Evolutionary conservation across 2,113 vertebrate genomes (phyloP), one percentile per base, ranked within the genome.

Genomic region (Corythoichthys haematopterus): DNA sequence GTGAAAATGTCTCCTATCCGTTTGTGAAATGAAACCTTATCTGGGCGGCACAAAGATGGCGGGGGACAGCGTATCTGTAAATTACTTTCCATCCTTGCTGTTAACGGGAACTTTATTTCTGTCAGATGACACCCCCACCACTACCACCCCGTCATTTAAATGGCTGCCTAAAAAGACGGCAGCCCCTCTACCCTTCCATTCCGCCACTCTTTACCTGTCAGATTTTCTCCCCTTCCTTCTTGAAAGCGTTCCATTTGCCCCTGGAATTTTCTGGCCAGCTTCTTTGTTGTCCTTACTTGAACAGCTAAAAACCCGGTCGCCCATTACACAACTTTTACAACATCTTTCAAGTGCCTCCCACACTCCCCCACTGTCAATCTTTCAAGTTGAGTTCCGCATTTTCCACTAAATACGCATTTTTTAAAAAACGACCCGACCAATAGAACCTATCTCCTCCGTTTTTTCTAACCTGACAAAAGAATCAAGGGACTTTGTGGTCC

Each of bases 1-100:
- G 95, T 95, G 94, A 94, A 98, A 97, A 96, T 96, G 96, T 96
- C 96, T 95, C 93, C 94, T 97, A 96, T 96, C 96, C 94, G 95
- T 95, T 89, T 97, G 94, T 95, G 95, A 97, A 98, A 98, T 99
- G 97, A 98, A 98, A 96, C 94, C 95, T 99, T 99, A 99, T 99
- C 97, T 94, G 93, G 85, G 90, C 88, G 90, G 93, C 93, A 95
- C 94, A 94, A 97, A 98, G 96, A 98, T 96, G 96, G 94, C 94
- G 90, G 92, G 55, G 94, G 94, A 97, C 95, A 94, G 93, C 93
- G 94, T 98, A 99, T 99, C 96, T 97, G 95, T 95, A 99, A 98
- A 98, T 99, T 95, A 98, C 96, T 98, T 99, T 99, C 95, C 92
- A 91, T 92, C 93, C 93, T 92, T 86, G 93, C 94, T 98, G 95